Percentiles rank a stretch among this genome's conserved stretches.
Conservation (phyloP, 2,113 vertebrate genomes). For the Empidonax alnorum region DNA sequence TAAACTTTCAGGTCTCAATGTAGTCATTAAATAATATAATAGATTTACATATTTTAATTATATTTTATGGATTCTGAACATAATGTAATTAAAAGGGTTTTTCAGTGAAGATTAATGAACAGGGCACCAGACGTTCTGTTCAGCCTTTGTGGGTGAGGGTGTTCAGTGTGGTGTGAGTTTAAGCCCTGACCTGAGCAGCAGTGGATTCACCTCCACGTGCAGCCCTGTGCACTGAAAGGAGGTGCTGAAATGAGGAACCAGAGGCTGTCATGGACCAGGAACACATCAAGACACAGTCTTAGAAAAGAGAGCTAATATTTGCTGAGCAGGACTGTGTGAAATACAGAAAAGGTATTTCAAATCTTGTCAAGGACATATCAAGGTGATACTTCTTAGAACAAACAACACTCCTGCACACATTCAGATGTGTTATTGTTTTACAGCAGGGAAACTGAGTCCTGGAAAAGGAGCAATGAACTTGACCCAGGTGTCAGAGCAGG, state of each 20-base stretch:
- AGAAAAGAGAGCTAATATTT: not conserved
- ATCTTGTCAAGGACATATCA: not conserved
- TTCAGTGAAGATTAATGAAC: conserved; percentile 69
- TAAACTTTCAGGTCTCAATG: conserved; percentile 74
- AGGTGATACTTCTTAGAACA: not conserved
- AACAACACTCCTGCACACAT: fast-evolving
- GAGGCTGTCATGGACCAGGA: not conserved
- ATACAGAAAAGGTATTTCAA: not conserved
- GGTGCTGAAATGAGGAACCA: not conserved
- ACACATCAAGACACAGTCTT: not conserved
- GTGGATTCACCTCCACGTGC: fast-evolving
- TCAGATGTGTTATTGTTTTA: not conserved
- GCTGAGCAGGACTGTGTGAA: not conserved
- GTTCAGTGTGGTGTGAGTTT: not conserved
- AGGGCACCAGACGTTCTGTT: conserved; percentile 4
- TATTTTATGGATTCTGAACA: conserved; percentile 79
- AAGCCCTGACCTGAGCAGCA: not conserved
- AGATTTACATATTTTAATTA: conserved; percentile 83
- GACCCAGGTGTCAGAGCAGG: not conserved
- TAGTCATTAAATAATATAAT: conserved; percentile 78
- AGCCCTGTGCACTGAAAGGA: fast-evolving
- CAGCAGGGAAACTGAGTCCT: not conserved
- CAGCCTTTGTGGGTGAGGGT: not conserved
- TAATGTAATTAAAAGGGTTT: conserved; percentile 73
- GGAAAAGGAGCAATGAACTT: not conserved